Percentiles rank a stretch among this genome's conserved stretches.
phyloP scores from a whole-genome alignment of 2,797 vertebrate genomes.

The Gymnoscopelus braueri region DNA sequence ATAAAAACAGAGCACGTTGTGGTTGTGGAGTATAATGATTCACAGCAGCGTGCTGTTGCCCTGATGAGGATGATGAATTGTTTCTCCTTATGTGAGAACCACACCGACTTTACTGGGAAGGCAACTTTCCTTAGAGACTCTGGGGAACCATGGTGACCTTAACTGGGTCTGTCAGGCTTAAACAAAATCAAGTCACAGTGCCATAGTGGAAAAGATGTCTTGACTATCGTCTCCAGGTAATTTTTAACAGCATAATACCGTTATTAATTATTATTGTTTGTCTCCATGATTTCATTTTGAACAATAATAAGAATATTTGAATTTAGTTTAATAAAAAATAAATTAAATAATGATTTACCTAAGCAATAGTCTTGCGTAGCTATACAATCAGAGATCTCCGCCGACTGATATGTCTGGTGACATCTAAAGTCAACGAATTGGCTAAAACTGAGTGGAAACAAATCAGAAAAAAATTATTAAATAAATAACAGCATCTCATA shows the following conservation, averaged over 20 bases:
- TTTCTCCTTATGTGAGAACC: constrained; percentile 54
- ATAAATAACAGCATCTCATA: no score
- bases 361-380: no score
- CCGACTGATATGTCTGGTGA: no score
- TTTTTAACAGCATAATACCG: background rate
- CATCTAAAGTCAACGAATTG: no score
- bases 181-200: constrained; percentile 49
- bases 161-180: constrained; percentile 44
- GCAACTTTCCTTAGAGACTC: constrained; percentile 51
- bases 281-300: no score
- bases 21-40: constrained; percentile 65
- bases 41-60: constrained; percentile 55
- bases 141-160: constrained; percentile 51
- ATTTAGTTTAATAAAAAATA: no score
- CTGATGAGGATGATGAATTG: constrained; percentile 68
- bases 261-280: no score
- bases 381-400: no score
- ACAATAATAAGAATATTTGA: no score
- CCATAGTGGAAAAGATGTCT: constrained; percentile 8
- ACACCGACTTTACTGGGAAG: constrained; percentile 54
- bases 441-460: no score
- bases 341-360: no score
- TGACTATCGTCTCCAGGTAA: constrained; percentile 30
- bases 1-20: constrained; percentile 65
- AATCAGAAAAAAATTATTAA: no score